A percentile compares a stretch with the other conserved stretches of the same genome.
These are phyloP conservation scores for Apodemia duryi DNA, from an alignment of 2,888 invertebrate genomes.

Conservation along the genomic window DNA sequence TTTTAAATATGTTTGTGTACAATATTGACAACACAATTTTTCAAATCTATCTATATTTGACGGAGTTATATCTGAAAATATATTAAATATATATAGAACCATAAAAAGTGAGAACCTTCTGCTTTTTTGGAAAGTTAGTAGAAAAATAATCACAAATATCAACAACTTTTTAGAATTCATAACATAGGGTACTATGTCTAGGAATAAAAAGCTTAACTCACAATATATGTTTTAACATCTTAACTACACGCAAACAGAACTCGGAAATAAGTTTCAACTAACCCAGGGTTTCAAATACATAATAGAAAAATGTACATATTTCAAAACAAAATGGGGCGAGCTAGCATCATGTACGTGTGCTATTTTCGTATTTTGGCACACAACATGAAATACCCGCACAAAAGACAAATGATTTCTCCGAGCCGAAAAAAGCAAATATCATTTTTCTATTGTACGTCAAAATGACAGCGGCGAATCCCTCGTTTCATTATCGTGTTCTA, in stretches of 20 bases:
- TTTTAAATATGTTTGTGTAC: too few relatives aligned
- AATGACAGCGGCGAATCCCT: constrained; percentile 27
- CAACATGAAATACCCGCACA: constrained; percentile 24
- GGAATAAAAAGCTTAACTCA: background rate
- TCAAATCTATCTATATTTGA: too few relatives aligned
- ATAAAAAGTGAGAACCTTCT: too few relatives aligned
- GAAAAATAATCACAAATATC: background rate
- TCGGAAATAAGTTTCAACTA: background rate
- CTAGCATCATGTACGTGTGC: constrained; percentile 2
- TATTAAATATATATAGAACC: too few relatives aligned
- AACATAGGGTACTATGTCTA: background rate
- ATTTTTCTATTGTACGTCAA: constrained; percentile 27
- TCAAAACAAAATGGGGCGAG: constrained; percentile 14
- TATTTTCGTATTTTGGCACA: constrained; percentile 14
- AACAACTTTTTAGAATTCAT: background rate
- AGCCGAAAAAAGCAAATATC: constrained; percentile 24
- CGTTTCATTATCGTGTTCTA: constrained; percentile 28
- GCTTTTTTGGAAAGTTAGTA: too few relatives aligned
- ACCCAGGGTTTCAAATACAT: constrained; percentile 5
- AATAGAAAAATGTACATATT: constrained; percentile 15
- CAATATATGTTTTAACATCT: background rate
- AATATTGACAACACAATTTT: too few relatives aligned
- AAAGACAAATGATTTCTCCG: constrained; percentile 26
- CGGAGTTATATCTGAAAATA: too few relatives aligned
- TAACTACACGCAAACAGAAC: background rate